Evolutionary conservation across 2,888 invertebrate species (phyloP).

Genomic region (Meta bourneti): DNA sequence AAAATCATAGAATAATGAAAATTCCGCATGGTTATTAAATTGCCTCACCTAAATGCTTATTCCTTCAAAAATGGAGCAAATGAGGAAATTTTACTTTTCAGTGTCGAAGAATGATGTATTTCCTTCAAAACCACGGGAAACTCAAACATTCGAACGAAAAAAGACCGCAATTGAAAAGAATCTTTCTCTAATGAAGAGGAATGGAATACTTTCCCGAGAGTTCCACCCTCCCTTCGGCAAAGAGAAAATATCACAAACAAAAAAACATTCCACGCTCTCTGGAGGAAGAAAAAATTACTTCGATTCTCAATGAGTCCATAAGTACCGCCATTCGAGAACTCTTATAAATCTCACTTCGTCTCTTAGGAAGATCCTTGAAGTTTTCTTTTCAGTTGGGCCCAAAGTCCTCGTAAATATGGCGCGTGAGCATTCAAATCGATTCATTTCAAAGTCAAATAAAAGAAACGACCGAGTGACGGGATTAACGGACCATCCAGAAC

Average conservation of each 20-base stretch:
- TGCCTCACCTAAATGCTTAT: too few relatives aligned
- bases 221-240: background rate
- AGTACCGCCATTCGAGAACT: conserved; percentile 13
- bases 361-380: background rate
- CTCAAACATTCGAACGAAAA: background rate
- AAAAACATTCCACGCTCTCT: background rate
- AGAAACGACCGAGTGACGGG: conserved; percentile 6
- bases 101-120: too few relatives aligned
- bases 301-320: conserved; percentile 1
- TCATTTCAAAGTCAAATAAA: conserved; percentile 54
- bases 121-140: background rate
- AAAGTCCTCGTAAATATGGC: conserved; percentile 12
- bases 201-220: background rate
- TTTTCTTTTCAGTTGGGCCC: background rate
- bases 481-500: conserved; percentile 31
- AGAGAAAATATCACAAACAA: background rate
- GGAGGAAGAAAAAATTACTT: background rate
- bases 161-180: background rate
- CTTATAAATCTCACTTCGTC: conserved; percentile 28
- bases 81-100: too few relatives aligned
- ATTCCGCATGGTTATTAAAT: too few relatives aligned
- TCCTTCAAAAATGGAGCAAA: too few relatives aligned
- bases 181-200: background rate
- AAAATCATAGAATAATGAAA: too few relatives aligned
- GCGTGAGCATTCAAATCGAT: conserved; percentile 25